phyloP scores from a whole-genome alignment of 2,797 vertebrate species.

The Gallinago solitaria region DNA sequence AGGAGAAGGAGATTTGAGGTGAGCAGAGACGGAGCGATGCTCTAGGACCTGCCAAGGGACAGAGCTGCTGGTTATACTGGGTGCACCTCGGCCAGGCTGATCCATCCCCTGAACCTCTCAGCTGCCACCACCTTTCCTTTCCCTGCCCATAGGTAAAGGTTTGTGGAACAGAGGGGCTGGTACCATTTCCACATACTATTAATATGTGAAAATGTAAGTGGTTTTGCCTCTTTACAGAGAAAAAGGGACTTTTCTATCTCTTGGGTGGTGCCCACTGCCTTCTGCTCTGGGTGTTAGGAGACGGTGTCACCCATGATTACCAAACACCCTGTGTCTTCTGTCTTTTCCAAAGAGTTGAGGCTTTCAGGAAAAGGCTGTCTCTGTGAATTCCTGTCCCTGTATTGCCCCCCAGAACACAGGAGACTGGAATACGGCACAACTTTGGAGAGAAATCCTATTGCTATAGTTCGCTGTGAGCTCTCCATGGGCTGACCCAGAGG shows the following conservation, averaged over 20 bases:
- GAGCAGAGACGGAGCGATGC: background rate
- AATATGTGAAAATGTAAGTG: background rate
- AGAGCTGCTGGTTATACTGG: background rate
- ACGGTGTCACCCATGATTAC: background rate
- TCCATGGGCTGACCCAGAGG: accelerated
- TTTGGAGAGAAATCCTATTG: background rate
- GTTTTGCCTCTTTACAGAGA: background rate
- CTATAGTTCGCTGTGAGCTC: background rate
- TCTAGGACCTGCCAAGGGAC: background rate
- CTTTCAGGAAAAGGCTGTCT: background rate
- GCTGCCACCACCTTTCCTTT: background rate
- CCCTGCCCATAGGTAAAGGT: background rate
- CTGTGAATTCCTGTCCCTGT: accelerated
- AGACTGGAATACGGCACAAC: background rate
- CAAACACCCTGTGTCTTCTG: background rate
- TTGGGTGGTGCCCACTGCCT: background rate
- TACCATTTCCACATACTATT: accelerated
- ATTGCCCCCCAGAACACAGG: background rate
- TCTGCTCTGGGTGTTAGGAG: background rate
- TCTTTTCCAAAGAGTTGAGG: background rate
- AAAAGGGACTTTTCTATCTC: background rate
- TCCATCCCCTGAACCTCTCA: background rate
- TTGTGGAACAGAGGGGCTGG: background rate
- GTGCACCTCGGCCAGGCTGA: background rate
- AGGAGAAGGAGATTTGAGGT: background rate